Conservation (phyloP, 2,888 invertebrate genomes). For the Cistogaster globosa region DNA sequence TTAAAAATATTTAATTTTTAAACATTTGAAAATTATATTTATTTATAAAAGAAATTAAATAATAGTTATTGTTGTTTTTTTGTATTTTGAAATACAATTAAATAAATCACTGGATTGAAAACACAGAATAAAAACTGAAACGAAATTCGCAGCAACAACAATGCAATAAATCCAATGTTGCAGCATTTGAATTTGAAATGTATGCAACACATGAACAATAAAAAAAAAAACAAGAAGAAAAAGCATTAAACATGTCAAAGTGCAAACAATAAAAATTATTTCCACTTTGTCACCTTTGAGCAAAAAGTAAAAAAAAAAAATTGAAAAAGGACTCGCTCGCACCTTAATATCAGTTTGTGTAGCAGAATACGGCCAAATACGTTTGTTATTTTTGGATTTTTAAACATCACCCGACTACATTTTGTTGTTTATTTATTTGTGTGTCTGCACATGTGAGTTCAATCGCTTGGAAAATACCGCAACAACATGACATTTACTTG, state of each 20-base stretch:
- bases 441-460: slow-evolving; percentile 60
- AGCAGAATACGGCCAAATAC: slow-evolving; percentile 51
- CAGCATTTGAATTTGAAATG: slow-evolving; percentile 49
- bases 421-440: not conserved
- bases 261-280: slow-evolving; percentile 73
- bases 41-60: not conserved
- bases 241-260: slow-evolving; percentile 65
- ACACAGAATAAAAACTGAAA: slow-evolving; percentile 24
- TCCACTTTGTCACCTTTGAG: slow-evolving; percentile 76
- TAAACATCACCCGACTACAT: not conserved
- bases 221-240: not conserved
- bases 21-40: slow-evolving; percentile 29
- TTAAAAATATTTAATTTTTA: slow-evolving; percentile 22
- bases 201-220: slow-evolving; percentile 20
- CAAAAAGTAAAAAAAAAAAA: not conserved
- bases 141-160: slow-evolving; percentile 1
- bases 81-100: slow-evolving; percentile 68
- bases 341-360: slow-evolving; percentile 54
- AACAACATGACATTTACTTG: slow-evolving; percentile 64
- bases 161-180: slow-evolving; percentile 53
- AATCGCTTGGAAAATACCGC: slow-evolving; percentile 70
- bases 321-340: slow-evolving; percentile 38
- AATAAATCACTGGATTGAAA: slow-evolving; percentile 39
- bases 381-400: slow-evolving; percentile 61
- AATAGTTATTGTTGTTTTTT: slow-evolving; percentile 19